Percentiles rank a stretch among this genome's conserved stretches.
Evolutionary conservation across 2,888 invertebrate genomes (phyloP).

Genomic region (Caenorhabditis imperialis): DNA sequence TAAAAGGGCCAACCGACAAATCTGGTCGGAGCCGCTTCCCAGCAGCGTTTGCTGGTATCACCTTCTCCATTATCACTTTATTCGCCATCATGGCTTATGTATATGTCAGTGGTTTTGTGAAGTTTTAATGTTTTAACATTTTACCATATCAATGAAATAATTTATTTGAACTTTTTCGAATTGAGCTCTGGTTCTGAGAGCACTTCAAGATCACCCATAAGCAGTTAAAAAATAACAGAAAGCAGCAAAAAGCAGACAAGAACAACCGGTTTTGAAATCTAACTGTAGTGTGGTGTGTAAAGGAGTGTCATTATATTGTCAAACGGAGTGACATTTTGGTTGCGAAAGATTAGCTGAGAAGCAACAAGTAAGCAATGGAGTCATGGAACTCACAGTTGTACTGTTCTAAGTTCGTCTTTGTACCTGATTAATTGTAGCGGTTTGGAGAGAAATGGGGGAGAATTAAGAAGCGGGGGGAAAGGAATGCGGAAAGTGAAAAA

Average conservation of each 20-base stretch:
- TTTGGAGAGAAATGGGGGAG: slow-evolving; percentile 5
- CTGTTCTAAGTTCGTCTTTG: slow-evolving; percentile 28
- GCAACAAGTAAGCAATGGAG: not conserved
- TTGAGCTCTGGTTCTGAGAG: slow-evolving; percentile 36
- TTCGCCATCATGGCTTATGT: slow-evolving; percentile 48
- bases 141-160: not conserved
- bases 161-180: not conserved
- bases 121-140: slow-evolving; percentile 26
- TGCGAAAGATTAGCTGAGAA: not conserved
- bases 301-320: slow-evolving; percentile 42
- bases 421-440: slow-evolving; percentile 40
- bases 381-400: slow-evolving; percentile 32
- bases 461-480: not conserved
- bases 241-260: slow-evolving; percentile 19
- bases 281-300: slow-evolving; percentile 23
- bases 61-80: slow-evolving; percentile 27
- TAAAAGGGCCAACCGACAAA: slow-evolving; percentile 51
- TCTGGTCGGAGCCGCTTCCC: slow-evolving; percentile 32
- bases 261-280: slow-evolving; percentile 43
- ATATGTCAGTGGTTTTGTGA: slow-evolving; percentile 49
- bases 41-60: slow-evolving; percentile 27
- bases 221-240: slow-evolving; percentile 15
- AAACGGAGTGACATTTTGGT: slow-evolving; percentile 17
- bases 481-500: not conserved
- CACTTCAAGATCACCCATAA: slow-evolving; percentile 46